Percentiles rank a stretch among this genome's conserved stretches.
Conservation (phyloP, 2,797 vertebrate species). For the Eidolon dupreanum region DNA sequence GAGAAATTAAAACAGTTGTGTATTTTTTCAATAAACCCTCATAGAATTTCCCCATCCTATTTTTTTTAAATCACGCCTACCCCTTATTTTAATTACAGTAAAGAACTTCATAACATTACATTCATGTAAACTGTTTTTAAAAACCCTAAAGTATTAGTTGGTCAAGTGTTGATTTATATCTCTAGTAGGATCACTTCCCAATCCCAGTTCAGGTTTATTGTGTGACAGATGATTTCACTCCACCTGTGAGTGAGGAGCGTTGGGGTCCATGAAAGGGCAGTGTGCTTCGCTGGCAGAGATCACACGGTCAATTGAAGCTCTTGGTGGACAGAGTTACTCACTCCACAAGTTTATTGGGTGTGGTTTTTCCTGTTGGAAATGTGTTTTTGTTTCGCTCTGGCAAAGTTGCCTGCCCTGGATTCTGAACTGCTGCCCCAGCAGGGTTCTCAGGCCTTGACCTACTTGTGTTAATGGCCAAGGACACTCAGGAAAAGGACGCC, state of each 20-base stretch:
- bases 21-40: background rate
- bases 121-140: background rate
- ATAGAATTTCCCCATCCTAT: background rate
- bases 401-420: slow-evolving; percentile 65
- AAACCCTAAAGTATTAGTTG: background rate
- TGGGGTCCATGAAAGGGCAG: background rate
- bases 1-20: background rate
- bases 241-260: fast-evolving
- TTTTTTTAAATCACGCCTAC: background rate
- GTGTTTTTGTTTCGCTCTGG: slow-evolving; percentile 81
- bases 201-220: background rate
- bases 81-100: background rate
- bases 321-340: slow-evolving; percentile 59
- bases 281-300: background rate
- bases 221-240: background rate
- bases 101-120: background rate
- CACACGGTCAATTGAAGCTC: background rate
- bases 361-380: slow-evolving; percentile 67
- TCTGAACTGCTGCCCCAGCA: slow-evolving; percentile 73
- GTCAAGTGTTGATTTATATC: background rate
- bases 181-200: background rate
- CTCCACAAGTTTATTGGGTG: slow-evolving; percentile 53
- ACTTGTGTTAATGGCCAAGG: slow-evolving; percentile 70
- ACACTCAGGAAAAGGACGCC: slow-evolving; percentile 15
- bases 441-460: slow-evolving; percentile 79